Evolutionary conservation across 2,888 invertebrate species (phyloP).

Genomic region (Neoaliturus tenellus): DNA sequence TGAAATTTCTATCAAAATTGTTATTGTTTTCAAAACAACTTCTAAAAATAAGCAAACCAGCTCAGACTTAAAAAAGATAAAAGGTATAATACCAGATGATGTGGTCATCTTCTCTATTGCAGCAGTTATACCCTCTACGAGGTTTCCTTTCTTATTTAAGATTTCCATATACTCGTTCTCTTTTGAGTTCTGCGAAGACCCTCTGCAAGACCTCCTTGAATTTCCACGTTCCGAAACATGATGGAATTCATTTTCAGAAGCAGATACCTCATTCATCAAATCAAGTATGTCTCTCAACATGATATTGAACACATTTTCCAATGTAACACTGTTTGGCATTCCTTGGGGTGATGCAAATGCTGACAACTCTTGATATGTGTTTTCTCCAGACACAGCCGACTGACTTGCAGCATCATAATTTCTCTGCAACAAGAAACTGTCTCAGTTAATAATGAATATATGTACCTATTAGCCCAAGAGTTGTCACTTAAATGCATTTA

Average conservation of each 20-base stretch:
- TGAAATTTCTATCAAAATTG: too few relatives aligned
- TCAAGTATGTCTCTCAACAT: background rate
- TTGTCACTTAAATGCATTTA: too few relatives aligned
- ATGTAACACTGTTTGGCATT: background rate
- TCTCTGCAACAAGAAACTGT: background rate
- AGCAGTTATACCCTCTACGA: background rate
- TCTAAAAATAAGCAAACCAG: too few relatives aligned
- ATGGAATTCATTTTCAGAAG: background rate
- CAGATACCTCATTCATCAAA: background rate
- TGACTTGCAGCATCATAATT: background rate
- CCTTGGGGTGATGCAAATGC: background rate
- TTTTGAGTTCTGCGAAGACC: background rate
- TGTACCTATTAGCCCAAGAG: too few relatives aligned
- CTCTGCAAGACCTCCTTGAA: background rate
- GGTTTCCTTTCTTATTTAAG: background rate
- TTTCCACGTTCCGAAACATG: background rate
- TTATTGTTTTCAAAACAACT: too few relatives aligned
- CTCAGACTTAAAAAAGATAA: too few relatives aligned
- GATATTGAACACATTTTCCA: background rate
- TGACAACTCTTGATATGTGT: background rate
- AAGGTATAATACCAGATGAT: background rate
- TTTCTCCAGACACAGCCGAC: background rate
- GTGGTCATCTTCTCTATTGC: background rate
- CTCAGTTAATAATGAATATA: too few relatives aligned
- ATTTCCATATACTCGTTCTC: background rate